Percentiles rank a stretch among this genome's conserved stretches.
phyloP scores from a whole-genome alignment of 2,797 vertebrate genomes.

The Crocidura indochinensis region DNA sequence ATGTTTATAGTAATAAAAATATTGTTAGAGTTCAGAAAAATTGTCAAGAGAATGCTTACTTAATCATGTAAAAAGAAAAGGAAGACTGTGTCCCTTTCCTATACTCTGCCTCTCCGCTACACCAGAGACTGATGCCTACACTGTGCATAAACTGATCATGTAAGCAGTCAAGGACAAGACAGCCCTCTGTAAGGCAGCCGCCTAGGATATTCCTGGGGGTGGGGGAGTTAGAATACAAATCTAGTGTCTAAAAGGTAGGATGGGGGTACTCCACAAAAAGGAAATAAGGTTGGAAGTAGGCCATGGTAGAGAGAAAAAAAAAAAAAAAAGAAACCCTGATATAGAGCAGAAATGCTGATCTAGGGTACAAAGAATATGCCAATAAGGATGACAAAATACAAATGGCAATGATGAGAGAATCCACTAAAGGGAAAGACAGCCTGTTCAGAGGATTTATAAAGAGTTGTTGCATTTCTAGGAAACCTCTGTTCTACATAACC shows the following conservation, averaged over 20 bases:
- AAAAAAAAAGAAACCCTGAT: no score
- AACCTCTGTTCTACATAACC: background rate
- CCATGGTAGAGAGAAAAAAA: no score
- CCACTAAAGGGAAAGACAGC: background rate
- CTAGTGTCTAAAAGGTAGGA: no score
- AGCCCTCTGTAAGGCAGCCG: background rate
- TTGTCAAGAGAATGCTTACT: background rate
- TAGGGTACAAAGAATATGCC: background rate
- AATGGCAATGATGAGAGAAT: background rate
- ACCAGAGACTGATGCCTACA: background rate
- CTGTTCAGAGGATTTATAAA: background rate
- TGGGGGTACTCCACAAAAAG: no score
- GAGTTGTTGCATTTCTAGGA: background rate
- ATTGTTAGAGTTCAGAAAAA: no score
- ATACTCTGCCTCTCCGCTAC: background rate
- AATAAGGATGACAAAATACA: slow-evolving; percentile 41
- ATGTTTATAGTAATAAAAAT: no score
- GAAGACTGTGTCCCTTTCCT: slow-evolving; percentile 1
- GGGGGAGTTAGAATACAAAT: no score
- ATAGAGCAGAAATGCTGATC: slow-evolving; percentile 2
- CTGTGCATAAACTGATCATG: slow-evolving; percentile 40
- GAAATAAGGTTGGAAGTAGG: no score
- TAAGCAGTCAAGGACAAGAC: background rate
- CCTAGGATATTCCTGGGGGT: no score
- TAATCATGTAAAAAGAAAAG: background rate